These are phyloP conservation scores for Caloenas nicobarica DNA, from an alignment of 2,113 vertebrate genomes.

Conservation along the genomic window DNA sequence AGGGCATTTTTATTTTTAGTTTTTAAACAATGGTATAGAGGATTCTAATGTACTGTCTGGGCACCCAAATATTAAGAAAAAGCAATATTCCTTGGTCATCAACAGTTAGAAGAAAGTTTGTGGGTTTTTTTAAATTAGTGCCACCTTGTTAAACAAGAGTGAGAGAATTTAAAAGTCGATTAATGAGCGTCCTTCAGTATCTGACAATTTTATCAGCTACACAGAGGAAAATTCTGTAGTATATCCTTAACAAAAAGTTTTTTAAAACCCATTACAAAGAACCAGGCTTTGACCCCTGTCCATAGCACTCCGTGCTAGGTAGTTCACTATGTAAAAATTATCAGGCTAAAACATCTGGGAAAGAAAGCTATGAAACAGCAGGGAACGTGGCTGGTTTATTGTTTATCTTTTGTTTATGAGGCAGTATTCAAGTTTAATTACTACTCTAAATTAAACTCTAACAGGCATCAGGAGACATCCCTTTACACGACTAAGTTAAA, in stretches of 20 bases:
- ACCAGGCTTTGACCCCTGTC: slow-evolving; percentile 76
- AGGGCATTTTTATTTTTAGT: not conserved
- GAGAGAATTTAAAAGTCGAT: slow-evolving; percentile 27
- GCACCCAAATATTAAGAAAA: not conserved
- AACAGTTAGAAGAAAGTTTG: not conserved
- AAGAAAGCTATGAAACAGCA: slow-evolving; percentile 97
- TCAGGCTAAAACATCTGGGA: slow-evolving; percentile 95
- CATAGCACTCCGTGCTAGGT: slow-evolving; percentile 77
- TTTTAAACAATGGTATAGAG: not conserved
- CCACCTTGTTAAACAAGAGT: not conserved
- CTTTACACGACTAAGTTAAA: slow-evolving; percentile 80
- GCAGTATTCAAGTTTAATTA: slow-evolving; percentile 99
- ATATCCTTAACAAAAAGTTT: slow-evolving; percentile 42
- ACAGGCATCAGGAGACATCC: slow-evolving; percentile 94
- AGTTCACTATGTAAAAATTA: slow-evolving; percentile 91
- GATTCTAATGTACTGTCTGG: not conserved
- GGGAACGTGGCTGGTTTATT: slow-evolving; percentile 93
- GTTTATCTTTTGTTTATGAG: slow-evolving; percentile 99
- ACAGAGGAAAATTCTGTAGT: slow-evolving; percentile 25
- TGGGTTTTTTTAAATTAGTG: not conserved
- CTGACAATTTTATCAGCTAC: slow-evolving; percentile 48
- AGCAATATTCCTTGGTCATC: not conserved
- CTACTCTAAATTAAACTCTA: slow-evolving; percentile 99
- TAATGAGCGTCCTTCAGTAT: slow-evolving; percentile 1
- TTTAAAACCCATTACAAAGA: slow-evolving; percentile 25